phyloP scores from a whole-genome alignment of 2,797 vertebrate genomes.

The Chelonia mydas region DNA sequence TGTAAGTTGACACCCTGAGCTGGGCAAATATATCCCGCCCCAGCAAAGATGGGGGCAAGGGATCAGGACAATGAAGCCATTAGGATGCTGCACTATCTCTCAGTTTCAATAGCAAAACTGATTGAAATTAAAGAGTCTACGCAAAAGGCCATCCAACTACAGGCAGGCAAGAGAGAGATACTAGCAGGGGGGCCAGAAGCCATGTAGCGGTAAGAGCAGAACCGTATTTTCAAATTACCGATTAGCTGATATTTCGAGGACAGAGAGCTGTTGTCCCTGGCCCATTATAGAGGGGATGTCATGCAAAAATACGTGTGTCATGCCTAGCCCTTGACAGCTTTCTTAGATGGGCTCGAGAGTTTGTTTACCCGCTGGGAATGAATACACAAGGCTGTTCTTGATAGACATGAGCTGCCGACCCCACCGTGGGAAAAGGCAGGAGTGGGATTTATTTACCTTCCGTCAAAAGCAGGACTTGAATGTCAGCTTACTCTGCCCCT shows the following conservation, averaged over 20 bases:
- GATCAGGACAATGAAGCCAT: not conserved
- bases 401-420: not conserved
- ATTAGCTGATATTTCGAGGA: not conserved
- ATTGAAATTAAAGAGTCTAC: not conserved
- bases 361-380: not conserved
- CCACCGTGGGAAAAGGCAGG: not conserved
- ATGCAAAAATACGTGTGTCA: not conserved
- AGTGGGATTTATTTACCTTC: not conserved
- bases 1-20: not conserved
- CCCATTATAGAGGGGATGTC: not conserved
- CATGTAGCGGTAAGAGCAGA: not conserved
- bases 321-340: not conserved
- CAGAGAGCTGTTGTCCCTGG: not conserved
- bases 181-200: not conserved
- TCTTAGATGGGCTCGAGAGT: not conserved
- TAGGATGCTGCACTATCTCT: not conserved
- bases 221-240: not conserved
- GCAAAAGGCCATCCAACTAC: not conserved
- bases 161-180: not conserved
- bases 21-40: not conserved
- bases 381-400: not conserved
- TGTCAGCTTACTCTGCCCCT: not conserved
- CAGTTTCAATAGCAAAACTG: not conserved
- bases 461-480: no score
- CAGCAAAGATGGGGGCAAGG: not conserved